Conservation (phyloP, 1,140 invertebrate genomes). For the Neotoxoptera formosana region DNA sequence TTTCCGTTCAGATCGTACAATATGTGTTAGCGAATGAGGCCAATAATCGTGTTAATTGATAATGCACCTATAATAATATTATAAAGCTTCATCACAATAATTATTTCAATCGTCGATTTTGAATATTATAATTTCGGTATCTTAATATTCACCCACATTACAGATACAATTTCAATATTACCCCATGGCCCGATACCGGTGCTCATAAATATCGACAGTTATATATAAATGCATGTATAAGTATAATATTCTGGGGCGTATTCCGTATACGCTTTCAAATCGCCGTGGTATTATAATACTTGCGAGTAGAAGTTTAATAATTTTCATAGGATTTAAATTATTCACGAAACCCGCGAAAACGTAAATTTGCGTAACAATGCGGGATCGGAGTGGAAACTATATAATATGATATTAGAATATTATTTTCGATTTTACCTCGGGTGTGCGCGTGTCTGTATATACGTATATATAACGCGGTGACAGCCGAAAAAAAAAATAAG, state of each 20-base stretch:
- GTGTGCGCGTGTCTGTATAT: neutral
- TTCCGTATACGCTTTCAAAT: neutral
- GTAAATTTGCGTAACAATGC: constrained; percentile 31
- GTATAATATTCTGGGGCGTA: neutral
- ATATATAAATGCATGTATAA: neutral
- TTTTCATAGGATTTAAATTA: constrained; percentile 10
- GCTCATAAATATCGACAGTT: neutral
- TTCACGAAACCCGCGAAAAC: neutral
- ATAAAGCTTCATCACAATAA: neutral
- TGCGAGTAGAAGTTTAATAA: neutral
- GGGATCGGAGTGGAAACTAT: neutral
- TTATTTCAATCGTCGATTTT: neutral
- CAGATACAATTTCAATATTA: constrained; percentile 4
- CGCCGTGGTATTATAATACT: neutral
- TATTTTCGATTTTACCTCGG: constrained; percentile 3
- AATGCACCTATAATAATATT: neutral
- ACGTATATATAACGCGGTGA: neutral
- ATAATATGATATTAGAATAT: neutral
- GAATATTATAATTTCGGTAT: neutral
- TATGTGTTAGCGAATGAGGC: neutral
- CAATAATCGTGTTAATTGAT: neutral
- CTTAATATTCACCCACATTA: neutral
- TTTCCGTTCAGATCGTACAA: neutral
- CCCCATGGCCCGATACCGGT: neutral
- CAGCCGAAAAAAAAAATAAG: neutral